phyloP scores from a whole-genome alignment of 2,888 invertebrate genomes.

The Epsilonema sp. region DNA sequence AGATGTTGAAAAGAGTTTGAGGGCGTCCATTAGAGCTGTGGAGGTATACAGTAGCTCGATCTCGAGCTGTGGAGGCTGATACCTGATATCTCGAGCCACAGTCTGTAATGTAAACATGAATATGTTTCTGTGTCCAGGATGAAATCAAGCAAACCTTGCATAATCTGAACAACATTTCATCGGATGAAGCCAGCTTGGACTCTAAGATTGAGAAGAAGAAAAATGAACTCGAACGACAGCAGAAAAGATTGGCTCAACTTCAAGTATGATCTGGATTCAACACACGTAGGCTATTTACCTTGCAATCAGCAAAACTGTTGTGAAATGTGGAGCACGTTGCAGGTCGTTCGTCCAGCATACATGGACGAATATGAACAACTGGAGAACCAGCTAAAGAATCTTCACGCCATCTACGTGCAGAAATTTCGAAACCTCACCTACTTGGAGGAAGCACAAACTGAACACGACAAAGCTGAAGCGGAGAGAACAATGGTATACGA shows the following conservation, averaged over 20 bases:
- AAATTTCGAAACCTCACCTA: constrained; percentile 70
- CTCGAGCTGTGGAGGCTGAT: no score
- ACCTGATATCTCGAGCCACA: no score
- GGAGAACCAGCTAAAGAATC: constrained; percentile 57
- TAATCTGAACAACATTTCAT: constrained; percentile 61
- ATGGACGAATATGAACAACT: constrained; percentile 79
- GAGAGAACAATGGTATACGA: constrained; percentile 49
- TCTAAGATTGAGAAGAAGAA: constrained; percentile 73
- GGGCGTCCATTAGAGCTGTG: constrained; percentile 49
- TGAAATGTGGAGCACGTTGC: no score
- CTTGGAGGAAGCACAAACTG: constrained; percentile 62
- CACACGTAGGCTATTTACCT: no score
- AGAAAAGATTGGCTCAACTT: constrained; percentile 72
- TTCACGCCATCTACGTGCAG: constrained; percentile 68
- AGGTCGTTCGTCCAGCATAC: constrained; percentile 54
- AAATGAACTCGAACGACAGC: constrained; percentile 70
- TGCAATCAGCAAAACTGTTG: no score
- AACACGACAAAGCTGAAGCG: constrained; percentile 54
- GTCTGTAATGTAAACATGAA: no score
- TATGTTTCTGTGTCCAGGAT: constrained; percentile 36
- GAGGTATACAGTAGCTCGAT: constrained; percentile 27
- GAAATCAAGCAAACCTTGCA: constrained; percentile 47
- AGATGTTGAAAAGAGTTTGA: constrained; percentile 57
- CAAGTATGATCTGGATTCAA: constrained; percentile 48
- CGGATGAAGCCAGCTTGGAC: constrained; percentile 68